Evolutionary conservation across 92 coral and sea anemone species (phyloP), one percentile per base, ranked within the genome.

Genomic region (Epizoanthus scotinus): DNA sequence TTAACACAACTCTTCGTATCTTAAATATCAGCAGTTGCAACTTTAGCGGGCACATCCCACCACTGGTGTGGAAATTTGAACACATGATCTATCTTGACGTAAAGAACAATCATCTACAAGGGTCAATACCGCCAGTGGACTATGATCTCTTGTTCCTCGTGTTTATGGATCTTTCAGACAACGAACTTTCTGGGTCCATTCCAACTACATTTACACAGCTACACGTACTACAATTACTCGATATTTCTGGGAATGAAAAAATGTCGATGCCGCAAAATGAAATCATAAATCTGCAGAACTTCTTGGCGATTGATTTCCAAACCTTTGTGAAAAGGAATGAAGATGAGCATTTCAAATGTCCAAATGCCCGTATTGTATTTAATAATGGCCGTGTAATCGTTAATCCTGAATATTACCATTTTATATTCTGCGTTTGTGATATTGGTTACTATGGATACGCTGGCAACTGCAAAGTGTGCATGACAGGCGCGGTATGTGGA

Each of bases 391-490:
- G 79, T 44, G 73, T 89, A 18, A 85, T 85, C 40, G 17, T 89
- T 36, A 87, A 89, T 66, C 87, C 92, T 18, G 42, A 78, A 29
- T 89, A 82, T 73, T 89, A 89, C 66, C 79, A 71, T 1, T 78
- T 70, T 74, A 73, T 36, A 52, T 71, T 68, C 60, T 89, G 92
- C 70, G 70, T 86, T 54, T 89, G 92, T 62, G 92, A 89, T 78
- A 58, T 10, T 1, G 90, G 65, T 24, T 89, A 69, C 47, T 89
- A 82, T 31, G 92, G 92, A 68, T 78, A 59, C 19, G 38, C 17
- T 14, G 92, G 92, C 0, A 70, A 77, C 18, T 89, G 92, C 78
- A 70, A 86, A 63, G 38, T 77, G 40, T 89, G 90, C 44, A 78
- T 89, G 91, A 49, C 5, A 1, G 91, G 90, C 13, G 93, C 75